Evolutionary conservation across 2,797 vertebrate species (phyloP).

Genomic region (Neoniphon sammara): DNA sequence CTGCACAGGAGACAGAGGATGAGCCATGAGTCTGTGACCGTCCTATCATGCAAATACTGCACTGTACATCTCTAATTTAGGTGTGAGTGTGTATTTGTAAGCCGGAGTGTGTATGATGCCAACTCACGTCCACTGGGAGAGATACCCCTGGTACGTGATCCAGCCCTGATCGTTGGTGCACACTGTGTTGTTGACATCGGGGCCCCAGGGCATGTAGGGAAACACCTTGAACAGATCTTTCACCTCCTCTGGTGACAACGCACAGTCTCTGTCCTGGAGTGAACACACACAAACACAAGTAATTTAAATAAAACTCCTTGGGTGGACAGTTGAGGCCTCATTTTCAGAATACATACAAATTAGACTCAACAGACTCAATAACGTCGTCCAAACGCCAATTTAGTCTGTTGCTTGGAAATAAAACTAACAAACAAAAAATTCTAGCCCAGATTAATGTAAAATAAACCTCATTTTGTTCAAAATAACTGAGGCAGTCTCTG

Average conservation of each 20-base stretch:
- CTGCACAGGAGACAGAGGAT: constrained; percentile 70
- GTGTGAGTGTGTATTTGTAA: neutral
- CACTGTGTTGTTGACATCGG: constrained; percentile 96
- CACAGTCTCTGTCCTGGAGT: constrained; percentile 94
- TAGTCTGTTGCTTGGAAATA: neutral
- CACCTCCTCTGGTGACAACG: constrained; percentile 95
- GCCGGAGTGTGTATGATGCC: neutral
- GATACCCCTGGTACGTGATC: constrained; percentile 98
- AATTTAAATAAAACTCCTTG: no score
- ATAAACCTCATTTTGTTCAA: no score
- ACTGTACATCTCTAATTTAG: neutral
- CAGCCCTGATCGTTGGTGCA: constrained; percentile 95
- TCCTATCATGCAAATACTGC: no score
- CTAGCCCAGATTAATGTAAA: no score
- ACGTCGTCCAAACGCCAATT: neutral
- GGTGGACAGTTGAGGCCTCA: no score
- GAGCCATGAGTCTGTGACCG: neutral
- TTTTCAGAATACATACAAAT: neutral
- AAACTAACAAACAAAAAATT: no score
- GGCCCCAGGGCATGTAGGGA: constrained; percentile 98
- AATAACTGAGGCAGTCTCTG: no score
- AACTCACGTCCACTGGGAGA: constrained; percentile 99
- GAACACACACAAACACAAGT: neutral
- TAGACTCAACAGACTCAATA: neutral
- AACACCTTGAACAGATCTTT: constrained; percentile 98